Evolutionary conservation across 1,140 invertebrate species (phyloP).

Genomic region (Acromyrmex heyeri): DNA sequence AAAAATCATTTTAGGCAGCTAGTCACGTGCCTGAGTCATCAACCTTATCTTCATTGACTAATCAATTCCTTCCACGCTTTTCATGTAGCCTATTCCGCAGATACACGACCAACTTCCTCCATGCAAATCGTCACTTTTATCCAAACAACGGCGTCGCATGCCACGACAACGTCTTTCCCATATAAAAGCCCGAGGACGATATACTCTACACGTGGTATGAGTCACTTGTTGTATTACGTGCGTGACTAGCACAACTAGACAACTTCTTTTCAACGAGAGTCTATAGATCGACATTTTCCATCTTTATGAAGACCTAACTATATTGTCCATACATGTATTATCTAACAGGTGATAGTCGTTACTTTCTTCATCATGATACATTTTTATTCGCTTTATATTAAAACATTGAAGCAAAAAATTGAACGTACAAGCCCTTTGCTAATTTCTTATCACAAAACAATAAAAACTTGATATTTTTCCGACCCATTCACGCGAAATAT

Average conservation of each 20-base stretch:
- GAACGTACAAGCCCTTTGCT: not conserved
- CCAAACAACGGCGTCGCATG: conserved; percentile 55
- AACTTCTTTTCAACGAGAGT: conserved; percentile 24
- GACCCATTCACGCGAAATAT: not conserved
- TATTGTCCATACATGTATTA: conserved; percentile 35
- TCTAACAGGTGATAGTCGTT: conserved; percentile 25
- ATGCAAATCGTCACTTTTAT: conserved; percentile 67
- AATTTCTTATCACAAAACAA: conserved; percentile 11
- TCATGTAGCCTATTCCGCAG: conserved; percentile 9
- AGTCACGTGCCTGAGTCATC: conserved; percentile 42
- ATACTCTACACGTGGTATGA: conserved; percentile 56
- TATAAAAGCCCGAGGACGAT: conserved; percentile 24
- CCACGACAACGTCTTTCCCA: conserved; percentile 17
- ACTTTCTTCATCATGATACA: not conserved
- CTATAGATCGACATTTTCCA: conserved; percentile 43
- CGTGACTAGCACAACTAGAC: conserved; percentile 45
- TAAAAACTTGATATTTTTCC: not conserved
- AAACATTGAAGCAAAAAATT: not conserved
- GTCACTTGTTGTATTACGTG: conserved; percentile 41
- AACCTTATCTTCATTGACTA: conserved; percentile 38
- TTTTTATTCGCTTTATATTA: conserved; percentile 37
- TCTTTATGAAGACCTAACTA: conserved; percentile 19
- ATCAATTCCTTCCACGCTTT: conserved; percentile 69
- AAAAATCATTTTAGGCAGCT: not conserved
- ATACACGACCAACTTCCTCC: conserved; percentile 73